phyloP scores from a whole-genome alignment of 2,113 vertebrate genomes.

The Brachionichthys hirsutus region DNA sequence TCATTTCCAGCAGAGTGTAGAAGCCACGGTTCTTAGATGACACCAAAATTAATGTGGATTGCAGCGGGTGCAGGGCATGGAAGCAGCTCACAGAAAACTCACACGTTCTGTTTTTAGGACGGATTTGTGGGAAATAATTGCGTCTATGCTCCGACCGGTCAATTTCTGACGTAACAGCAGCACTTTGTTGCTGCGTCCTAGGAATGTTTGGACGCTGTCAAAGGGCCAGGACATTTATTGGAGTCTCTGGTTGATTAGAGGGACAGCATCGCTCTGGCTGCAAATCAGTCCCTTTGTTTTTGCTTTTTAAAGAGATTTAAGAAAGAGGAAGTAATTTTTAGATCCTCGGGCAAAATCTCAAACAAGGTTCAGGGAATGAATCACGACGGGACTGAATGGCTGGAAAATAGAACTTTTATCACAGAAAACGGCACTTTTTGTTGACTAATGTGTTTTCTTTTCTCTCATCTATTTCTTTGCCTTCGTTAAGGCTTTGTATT shows the following conservation, averaged over 20 bases:
- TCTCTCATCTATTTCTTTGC: slow-evolving; percentile 12
- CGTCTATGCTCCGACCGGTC: not conserved
- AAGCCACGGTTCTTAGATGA: slow-evolving; percentile 54
- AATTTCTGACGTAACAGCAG: slow-evolving; percentile 36
- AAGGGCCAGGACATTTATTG: slow-evolving; percentile 55
- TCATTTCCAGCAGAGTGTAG: slow-evolving; percentile 57
- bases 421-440: slow-evolving; percentile 15
- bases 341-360: slow-evolving; percentile 43
- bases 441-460: slow-evolving; percentile 13
- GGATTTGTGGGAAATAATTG: slow-evolving; percentile 50
- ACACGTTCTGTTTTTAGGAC: slow-evolving; percentile 1
- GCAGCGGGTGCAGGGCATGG: slow-evolving; percentile 17
- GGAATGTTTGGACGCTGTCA: slow-evolving; percentile 27
- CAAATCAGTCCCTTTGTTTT: slow-evolving; percentile 66
- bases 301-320: slow-evolving; percentile 55
- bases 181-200: slow-evolving; percentile 31
- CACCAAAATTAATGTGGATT: slow-evolving; percentile 42
- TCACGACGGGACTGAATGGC: slow-evolving; percentile 28
- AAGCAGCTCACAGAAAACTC: slow-evolving; percentile 31
- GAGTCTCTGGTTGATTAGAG: slow-evolving; percentile 60
- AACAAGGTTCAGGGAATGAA: slow-evolving; percentile 53
- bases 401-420: slow-evolving; percentile 26
- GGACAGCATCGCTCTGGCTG: slow-evolving; percentile 55
- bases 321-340: slow-evolving; percentile 52
- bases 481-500: slow-evolving; percentile 7